phyloP scores from a whole-genome alignment of 1,140 invertebrate species.

The Drosophila nigrodunni region DNA sequence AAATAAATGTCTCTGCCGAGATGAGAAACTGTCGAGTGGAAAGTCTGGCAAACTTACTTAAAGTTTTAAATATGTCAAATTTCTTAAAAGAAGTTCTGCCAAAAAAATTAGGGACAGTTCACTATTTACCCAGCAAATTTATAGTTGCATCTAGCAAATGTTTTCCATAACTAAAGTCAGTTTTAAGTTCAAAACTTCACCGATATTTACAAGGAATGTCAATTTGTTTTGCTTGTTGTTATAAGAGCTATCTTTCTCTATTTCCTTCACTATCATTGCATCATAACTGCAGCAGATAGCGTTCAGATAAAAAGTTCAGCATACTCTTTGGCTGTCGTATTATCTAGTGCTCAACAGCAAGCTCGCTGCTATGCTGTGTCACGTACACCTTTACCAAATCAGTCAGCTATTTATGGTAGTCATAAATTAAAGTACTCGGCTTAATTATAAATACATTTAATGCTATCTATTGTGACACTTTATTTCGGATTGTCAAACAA shows the following conservation, averaged over 20 bases:
- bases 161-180: too few relatives aligned
- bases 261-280: too few relatives aligned
- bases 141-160: too few relatives aligned
- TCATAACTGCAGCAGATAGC: too few relatives aligned
- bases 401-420: neutral
- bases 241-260: too few relatives aligned
- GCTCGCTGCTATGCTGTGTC: slow-evolving; percentile 16
- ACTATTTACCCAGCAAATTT: too few relatives aligned
- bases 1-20: slow-evolving; percentile 63
- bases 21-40: slow-evolving; percentile 44
- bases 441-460: slow-evolving; percentile 9
- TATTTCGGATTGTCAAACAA: slow-evolving; percentile 1
- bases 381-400: neutral
- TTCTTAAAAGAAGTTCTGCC: neutral
- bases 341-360: neutral
- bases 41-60: slow-evolving; percentile 4
- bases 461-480: neutral
- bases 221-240: too few relatives aligned
- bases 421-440: slow-evolving; percentile 3
- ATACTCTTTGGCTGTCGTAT: slow-evolving; percentile 16
- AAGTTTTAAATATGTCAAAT: slow-evolving; percentile 12
- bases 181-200: too few relatives aligned
- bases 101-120: too few relatives aligned
- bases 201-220: too few relatives aligned
- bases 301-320: slow-evolving; percentile 5